Percentiles rank a stretch among this genome's conserved stretches.
Evolutionary conservation across 2,797 vertebrate genomes (phyloP).

Genomic region (Falco peregrinus): DNA sequence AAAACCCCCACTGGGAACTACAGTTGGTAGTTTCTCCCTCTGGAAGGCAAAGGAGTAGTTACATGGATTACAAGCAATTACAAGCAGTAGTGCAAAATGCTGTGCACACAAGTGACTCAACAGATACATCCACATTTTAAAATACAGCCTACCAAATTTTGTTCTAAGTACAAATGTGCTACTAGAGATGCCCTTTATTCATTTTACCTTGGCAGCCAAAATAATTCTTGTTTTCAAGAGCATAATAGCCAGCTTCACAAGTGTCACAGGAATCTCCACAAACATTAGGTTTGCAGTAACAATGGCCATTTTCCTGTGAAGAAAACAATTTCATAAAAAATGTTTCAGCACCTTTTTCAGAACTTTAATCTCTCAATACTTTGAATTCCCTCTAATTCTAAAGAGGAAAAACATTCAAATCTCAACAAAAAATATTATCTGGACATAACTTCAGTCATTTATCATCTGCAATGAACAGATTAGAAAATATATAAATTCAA

Average conservation of each 20-base stretch:
- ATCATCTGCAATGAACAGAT: background rate
- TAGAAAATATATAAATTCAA: background rate
- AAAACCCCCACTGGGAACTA: background rate
- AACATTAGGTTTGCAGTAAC: conserved; percentile 87
- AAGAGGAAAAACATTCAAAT: background rate
- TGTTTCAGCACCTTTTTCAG: background rate
- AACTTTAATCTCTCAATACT: background rate
- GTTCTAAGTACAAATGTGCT: background rate
- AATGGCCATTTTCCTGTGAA: conserved; percentile 84
- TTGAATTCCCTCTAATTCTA: background rate
- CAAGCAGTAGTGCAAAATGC: background rate
- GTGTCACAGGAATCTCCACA: conserved; percentile 82
- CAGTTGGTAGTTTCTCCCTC: background rate
- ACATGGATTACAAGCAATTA: background rate
- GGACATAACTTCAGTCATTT: background rate
- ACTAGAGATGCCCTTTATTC: background rate
- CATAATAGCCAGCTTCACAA: conserved; percentile 88
- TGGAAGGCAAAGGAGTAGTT: background rate
- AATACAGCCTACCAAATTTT: background rate
- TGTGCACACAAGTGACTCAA: background rate
- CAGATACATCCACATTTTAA: background rate
- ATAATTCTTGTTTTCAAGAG: conserved; percentile 85
- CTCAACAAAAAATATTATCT: background rate
- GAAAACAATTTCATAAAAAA: background rate
- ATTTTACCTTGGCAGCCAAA: conserved; percentile 91